Evolutionary conservation across 2,113 vertebrate species (phyloP), one percentile per base, ranked within the genome.

Genomic region (Sceloporus tristichus): DNA sequence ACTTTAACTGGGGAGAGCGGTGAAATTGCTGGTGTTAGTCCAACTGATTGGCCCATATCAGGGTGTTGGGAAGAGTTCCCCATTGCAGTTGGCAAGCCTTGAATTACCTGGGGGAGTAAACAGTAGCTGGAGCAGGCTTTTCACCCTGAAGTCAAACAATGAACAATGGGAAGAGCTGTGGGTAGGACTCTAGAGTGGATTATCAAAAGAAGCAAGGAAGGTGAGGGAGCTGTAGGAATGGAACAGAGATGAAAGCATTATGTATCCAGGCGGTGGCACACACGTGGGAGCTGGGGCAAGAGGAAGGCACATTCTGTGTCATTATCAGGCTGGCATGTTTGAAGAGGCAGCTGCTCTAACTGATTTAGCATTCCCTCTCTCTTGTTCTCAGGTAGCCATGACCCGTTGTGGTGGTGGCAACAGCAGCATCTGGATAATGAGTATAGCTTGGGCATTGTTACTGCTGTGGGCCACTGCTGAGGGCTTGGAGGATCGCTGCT

Each of bases 401-500:
- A 77, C 29, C 4, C 48, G 7, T 16, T 10, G 38, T 4, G 13
- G 42, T 9, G 40, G 70, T 83, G 71, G 59, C 38, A 56, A 25
- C 16, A 29, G 29, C 62, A 81, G 25, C 21, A n/a, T 82, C 19
- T 71, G 71, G 79, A 70, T 59, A 5, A 68, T 89, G 84, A 34
- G 48, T 29, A 59, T 82, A 2, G 71, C 34, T 56, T 86, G 62
- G 79, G 79, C 13, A 2, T 9, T 86, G 70, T 90, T 96, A 87
- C 25, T 92, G 80, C 53, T 84, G n/a, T 93, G 96, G 88, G 94
- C 91, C 21, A 89, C 86, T 70, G 54, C 90, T 29, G 70, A 73
- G 75, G 85, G 23, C 88, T 90, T 92, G 0, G 96, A 97, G 23
- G 96, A 94, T 85, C 92, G 89, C 90, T 97, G 94, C 94, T 95